phyloP scores from a whole-genome alignment of 2,113 vertebrate species.

The Melanocharis versteri region DNA sequence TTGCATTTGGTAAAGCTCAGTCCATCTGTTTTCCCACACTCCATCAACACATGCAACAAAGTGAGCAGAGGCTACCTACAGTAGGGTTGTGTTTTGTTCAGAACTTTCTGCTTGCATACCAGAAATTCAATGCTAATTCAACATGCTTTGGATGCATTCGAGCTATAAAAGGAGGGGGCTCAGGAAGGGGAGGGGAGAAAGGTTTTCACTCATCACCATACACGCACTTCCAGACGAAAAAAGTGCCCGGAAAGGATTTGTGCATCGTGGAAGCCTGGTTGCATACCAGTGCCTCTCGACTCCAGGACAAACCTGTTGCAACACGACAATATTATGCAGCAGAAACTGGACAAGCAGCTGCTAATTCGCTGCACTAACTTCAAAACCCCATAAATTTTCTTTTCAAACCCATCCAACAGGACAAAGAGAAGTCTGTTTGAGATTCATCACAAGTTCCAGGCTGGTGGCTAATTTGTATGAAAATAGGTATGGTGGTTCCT shows the following conservation, averaged over 20 bases:
- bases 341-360: background rate
- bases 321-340: background rate
- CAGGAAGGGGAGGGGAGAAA: background rate
- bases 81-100: background rate
- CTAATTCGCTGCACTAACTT: background rate
- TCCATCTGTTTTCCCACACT: slow-evolving; percentile 73
- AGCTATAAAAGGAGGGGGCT: background rate
- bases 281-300: background rate
- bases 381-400: slow-evolving; percentile 13
- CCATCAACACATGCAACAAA: background rate
- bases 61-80: slow-evolving; percentile 39
- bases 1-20: slow-evolving; percentile 50
- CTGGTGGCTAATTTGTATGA: slow-evolving; percentile 30
- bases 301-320: background rate
- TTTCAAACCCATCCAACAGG: background rate
- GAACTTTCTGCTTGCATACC: slow-evolving; percentile 62
- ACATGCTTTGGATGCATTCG: background rate
- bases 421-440: slow-evolving; percentile 31
- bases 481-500: background rate
- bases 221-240: rapidly evolving
- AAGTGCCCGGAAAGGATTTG: background rate
- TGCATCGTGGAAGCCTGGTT: rapidly evolving
- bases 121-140: slow-evolving; percentile 58
- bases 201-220: background rate
- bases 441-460: background rate